Evolutionary conservation across 2,888 invertebrate genomes (phyloP).

Genomic region (Drosophila robusta): DNA sequence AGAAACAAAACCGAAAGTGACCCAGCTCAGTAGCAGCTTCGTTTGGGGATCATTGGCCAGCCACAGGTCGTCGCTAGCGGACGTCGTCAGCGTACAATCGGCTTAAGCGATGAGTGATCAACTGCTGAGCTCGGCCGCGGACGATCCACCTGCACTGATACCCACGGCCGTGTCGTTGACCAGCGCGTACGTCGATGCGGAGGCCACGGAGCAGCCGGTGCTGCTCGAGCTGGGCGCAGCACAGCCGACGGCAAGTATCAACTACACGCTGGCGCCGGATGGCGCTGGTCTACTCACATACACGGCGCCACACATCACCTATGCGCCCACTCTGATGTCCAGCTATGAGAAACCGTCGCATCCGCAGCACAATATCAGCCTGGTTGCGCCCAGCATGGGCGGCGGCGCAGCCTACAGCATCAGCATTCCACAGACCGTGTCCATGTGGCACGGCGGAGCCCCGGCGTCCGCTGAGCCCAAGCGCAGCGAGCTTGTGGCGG

Average conservation of each 20-base stretch:
- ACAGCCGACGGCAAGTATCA: slow-evolving; percentile 43
- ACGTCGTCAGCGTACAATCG: slow-evolving; percentile 48
- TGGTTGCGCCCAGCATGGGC: slow-evolving; percentile 25
- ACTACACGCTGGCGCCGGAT: slow-evolving; percentile 57
- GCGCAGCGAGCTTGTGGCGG: slow-evolving; percentile 63
- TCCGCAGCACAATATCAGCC: slow-evolving; percentile 19
- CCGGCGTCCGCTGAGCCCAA: slow-evolving; percentile 40
- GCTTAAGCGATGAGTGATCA: slow-evolving; percentile 77
- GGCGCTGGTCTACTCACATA: slow-evolving; percentile 50
- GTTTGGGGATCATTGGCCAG: slow-evolving; percentile 51
- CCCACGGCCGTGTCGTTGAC: slow-evolving; percentile 56
- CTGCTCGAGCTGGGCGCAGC: slow-evolving; percentile 75
- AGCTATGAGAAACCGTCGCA: slow-evolving; percentile 58
- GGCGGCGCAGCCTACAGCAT: slow-evolving; percentile 45
- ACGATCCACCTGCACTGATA: slow-evolving; percentile 63
- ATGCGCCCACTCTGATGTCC: slow-evolving; percentile 54
- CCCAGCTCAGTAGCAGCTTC: neutral
- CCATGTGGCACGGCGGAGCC: slow-evolving; percentile 71
- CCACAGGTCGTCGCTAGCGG: slow-evolving; percentile 26
- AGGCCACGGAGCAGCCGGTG: slow-evolving; percentile 74
- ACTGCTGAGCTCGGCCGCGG: slow-evolving; percentile 60
- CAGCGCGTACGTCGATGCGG: slow-evolving; percentile 63
- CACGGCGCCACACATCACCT: slow-evolving; percentile 38
- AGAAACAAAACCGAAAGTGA: slow-evolving; percentile 40
- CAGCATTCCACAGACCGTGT: slow-evolving; percentile 81